Base-by-base conservation (phyloP, 2,888 invertebrate genomes). In the Cephus sareptanus region DNA sequence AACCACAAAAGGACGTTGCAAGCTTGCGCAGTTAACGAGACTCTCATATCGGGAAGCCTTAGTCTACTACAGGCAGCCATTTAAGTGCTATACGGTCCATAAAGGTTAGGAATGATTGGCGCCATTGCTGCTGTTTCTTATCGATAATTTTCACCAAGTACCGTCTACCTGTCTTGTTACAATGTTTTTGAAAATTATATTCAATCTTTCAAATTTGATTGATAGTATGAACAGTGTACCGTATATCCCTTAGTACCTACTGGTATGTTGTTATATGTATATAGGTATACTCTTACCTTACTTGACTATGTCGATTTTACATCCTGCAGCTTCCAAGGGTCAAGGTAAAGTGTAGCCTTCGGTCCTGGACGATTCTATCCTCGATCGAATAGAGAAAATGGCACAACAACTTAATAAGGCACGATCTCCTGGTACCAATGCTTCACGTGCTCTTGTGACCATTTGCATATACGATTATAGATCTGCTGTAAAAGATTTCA, bases 391-490 rank as follows among this genome's bases (percentile, higher is more conserved):
- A 86, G 84, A 87, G 87, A 89, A 90, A 90, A 90, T 89, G 86
- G 87, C 89, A 87, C 86, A 90, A 91, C 90, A 87, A 90, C 89
- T 91, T 91, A 91, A 91, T 91, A 90, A 90, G 89, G 80, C 89
- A 87, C 89, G 88, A 90, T 89, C 88, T 88, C 88, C 83, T 85
- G 87, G 70, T 30, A 87, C 89, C 88, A 90, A 91, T 90, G 90
- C 89, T 88, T 89, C 89, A 88, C 86, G 86, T 87, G 86, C 86
- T 83, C 79, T 81, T 88, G 84, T 86, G 87, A 89, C 89, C 85
- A 91, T 91, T 91, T 91, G 91, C 91, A 91, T 91, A 91, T 86
- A 88, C 90, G 91, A 91, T 91, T 91, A 91, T 89, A 90, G 90
- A 85, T 73, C 69, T 56, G 76, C 75, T 70, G 74, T 77, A 86